A percentile compares a stretch with the other conserved stretches of the same genome.
Conservation (phyloP, 1,140 invertebrate species). For the Solen grandis region DNA sequence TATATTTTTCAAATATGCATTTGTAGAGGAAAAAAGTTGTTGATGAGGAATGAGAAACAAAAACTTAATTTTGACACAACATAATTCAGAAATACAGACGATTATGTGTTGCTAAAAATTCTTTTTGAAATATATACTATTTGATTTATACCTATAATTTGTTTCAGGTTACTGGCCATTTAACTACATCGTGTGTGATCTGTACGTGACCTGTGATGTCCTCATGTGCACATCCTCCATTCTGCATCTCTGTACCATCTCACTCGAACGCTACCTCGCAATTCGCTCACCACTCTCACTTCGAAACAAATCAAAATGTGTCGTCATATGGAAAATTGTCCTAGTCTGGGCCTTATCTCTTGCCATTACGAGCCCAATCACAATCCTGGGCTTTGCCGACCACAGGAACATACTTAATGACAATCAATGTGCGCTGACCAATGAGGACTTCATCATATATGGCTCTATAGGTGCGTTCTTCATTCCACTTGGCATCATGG, state of each 20-base stretch:
- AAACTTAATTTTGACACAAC: too few relatives aligned
- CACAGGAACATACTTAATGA: conserved; percentile 79
- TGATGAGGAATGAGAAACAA: too few relatives aligned
- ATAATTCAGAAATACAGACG: too few relatives aligned
- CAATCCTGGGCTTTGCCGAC: conserved; percentile 89
- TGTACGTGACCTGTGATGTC: conserved; percentile 97
- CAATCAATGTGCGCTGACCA: conserved; percentile 85
- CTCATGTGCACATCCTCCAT: conserved; percentile 96
- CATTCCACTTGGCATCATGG: conserved; percentile 96
- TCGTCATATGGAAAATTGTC: conserved; percentile 93
- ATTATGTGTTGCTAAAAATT: too few relatives aligned
- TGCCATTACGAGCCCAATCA: conserved; percentile 93
- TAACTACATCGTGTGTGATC: conserved; percentile 92
- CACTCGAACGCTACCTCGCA: conserved; percentile 87
- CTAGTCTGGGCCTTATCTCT: conserved; percentile 94
- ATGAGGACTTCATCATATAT: conserved; percentile 89
- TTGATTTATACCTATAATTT: too few relatives aligned
- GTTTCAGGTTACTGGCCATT: conserved; percentile 95
- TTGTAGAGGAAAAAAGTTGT: too few relatives aligned
- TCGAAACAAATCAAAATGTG: conserved; percentile 87
- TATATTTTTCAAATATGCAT: too few relatives aligned
- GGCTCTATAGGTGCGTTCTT: conserved; percentile 97
- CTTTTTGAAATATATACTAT: too few relatives aligned
- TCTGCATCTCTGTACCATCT: conserved; percentile 83
- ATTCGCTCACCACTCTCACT: conserved; percentile 92